Base-by-base conservation (phyloP, 2,888 invertebrate genomes). In the Meliscaeva auricollis region DNA sequence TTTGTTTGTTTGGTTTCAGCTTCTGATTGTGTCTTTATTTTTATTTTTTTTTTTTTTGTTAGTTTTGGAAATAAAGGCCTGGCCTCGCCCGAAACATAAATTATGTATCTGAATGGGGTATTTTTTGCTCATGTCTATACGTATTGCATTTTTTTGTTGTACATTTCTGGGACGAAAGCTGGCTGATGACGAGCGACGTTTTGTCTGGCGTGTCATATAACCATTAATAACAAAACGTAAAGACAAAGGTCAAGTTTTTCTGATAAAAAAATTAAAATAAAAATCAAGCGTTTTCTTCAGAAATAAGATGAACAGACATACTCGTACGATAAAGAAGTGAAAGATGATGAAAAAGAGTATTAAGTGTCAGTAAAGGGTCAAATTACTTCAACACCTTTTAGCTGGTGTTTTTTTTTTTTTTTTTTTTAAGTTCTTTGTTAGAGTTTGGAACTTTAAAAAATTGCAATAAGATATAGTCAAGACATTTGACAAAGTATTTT, bases 151-250 rank as follows among this genome's bases (percentile, higher is more conserved):
- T 50, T 58, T 68, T 52, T 38, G 5, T 38, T 38, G 7, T 38
- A 1, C 13, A 54, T 68, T 74, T 54, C 41, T 38, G 15, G 15
- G 56, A 58, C 30, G 54, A 73, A 52, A 76, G 32, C 38, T 35
- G 20, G 6, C 5, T 56, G 56, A 13, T 2, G 32, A 17, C 20
- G 79, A 75, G n/a, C 83, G 80, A 84, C 84, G 75, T 72, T 74
- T 76, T 84, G 84, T 84, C 84, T 84, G 84, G 75, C 75, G 44
- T 75, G 75, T 58, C 74, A 79, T 66, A 79, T 80, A 22, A 60
- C 64, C 64, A 70, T 77, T 50, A 66, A 70, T 38, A 78, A 48
- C 15, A 44, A 32, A 66, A 4, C 4, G 1, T 17, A 58, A 30
- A 76, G 41, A 30, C 73, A 73, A 64, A 79, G 78, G 79, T 79